Evolutionary conservation across 2,113 vertebrate genomes (phyloP).

Genomic region (Empidonax traillii): DNA sequence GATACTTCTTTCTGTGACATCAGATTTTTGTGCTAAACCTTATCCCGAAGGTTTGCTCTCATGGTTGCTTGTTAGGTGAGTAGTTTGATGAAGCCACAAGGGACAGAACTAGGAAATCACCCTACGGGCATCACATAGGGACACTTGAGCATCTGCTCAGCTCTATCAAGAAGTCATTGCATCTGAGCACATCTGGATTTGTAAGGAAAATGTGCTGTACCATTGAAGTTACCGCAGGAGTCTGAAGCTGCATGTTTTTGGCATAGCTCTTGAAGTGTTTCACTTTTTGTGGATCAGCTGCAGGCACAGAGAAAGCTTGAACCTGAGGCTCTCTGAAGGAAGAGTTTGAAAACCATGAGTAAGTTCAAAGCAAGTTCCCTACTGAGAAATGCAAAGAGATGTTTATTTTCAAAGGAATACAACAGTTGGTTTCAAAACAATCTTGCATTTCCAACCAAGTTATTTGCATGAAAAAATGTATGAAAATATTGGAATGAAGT

Average conservation of each 20-base stretch:
- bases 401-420: slow-evolving; percentile 50
- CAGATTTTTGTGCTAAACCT: neutral
- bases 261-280: neutral
- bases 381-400: slow-evolving; percentile 4
- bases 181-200: neutral
- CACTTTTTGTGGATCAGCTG: neutral
- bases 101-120: neutral
- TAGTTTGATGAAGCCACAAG: neutral
- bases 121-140: neutral
- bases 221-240: neutral
- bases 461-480: slow-evolving; percentile 2
- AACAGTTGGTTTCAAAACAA: slow-evolving; percentile 40
- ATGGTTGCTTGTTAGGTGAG: neutral
- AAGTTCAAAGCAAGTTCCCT: slow-evolving; percentile 11
- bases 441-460: slow-evolving; percentile 15
- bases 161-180: neutral
- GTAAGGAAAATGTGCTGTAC: neutral
- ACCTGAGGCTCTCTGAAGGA: neutral
- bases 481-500: slow-evolving; percentile 29
- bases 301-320: neutral
- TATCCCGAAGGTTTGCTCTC: neutral
- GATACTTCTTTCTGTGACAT: neutral
- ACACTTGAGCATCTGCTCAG: neutral
- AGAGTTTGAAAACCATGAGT: neutral
- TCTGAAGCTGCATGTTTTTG: neutral